Percentiles rank a stretch among this genome's conserved stretches.
Conservation (phyloP, 2,113 vertebrate species). For the Fregata magnificens region DNA sequence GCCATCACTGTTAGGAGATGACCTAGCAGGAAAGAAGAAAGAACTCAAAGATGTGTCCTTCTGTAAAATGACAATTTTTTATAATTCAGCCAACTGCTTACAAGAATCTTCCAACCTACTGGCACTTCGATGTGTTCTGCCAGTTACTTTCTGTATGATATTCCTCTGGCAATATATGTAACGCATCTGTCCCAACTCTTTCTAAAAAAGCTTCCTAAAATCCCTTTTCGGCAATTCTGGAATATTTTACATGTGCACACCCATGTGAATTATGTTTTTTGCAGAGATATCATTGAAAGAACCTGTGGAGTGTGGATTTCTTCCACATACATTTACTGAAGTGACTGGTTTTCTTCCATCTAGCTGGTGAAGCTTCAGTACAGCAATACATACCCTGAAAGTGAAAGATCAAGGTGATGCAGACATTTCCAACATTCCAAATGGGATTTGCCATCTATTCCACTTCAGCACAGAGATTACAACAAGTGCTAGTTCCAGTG, state of each 20-base stretch:
- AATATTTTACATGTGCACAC: neutral
- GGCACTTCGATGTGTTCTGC: neutral
- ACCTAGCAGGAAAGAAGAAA: neutral
- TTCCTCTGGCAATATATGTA: neutral
- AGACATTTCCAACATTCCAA: neutral
- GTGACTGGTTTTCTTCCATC: neutral
- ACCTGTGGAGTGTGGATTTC: neutral
- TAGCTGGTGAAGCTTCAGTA: neutral
- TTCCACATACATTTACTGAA: neutral
- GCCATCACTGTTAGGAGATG: neutral
- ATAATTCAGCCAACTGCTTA: neutral
- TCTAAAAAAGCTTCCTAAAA: neutral
- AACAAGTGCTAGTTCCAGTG: neutral
- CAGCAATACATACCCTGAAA: neutral
- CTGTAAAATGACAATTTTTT: neutral
- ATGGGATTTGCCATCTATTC: neutral
- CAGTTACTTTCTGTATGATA: neutral
- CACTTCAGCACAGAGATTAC: neutral
- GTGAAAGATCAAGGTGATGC: neutral
- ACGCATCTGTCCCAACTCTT: neutral
- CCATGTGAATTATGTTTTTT: neutral
- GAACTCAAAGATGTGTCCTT: neutral
- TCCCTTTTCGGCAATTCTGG: neutral
- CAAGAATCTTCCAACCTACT: neutral
- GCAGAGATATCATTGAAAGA: neutral